phyloP scores from a whole-genome alignment of 2,888 invertebrate genomes.

The Agrochola lychnidis region DNA sequence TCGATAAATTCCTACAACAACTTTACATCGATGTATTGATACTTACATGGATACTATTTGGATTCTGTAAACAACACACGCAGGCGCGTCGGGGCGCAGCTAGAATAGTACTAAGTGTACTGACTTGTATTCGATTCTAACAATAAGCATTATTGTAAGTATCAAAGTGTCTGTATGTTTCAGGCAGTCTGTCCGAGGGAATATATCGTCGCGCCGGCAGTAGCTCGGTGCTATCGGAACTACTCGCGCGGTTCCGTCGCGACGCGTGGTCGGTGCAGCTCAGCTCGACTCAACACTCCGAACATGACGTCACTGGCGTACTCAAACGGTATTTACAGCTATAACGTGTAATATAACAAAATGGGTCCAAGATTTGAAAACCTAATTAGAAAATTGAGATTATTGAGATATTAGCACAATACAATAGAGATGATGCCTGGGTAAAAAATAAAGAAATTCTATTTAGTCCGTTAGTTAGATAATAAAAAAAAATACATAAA shows the following conservation, averaged over 20 bases:
- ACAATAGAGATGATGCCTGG: neutral
- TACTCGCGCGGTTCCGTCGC: slow-evolving; percentile 94
- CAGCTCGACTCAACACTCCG: slow-evolving; percentile 93
- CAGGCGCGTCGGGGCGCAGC: too few relatives aligned
- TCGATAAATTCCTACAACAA: neutral
- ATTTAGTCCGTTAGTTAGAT: too few relatives aligned
- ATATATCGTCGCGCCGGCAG: slow-evolving; percentile 97
- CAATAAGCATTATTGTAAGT: too few relatives aligned
- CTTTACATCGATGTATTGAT: neutral
- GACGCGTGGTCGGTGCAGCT: slow-evolving; percentile 97
- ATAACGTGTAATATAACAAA: neutral
- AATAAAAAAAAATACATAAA: too few relatives aligned
- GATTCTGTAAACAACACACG: too few relatives aligned
- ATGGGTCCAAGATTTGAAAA: neutral
- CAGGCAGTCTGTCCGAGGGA: slow-evolving; percentile 96
- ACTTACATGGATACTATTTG: too few relatives aligned
- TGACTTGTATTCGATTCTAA: too few relatives aligned
- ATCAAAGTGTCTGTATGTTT: slow-evolving; percentile 38
- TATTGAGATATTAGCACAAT: neutral
- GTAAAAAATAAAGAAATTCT: too few relatives aligned
- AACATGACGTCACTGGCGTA: slow-evolving; percentile 97
- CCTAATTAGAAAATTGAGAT: neutral
- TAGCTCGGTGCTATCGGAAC: slow-evolving; percentile 93
- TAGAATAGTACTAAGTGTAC: too few relatives aligned
- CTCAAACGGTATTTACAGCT: slow-evolving; percentile 90